phyloP scores from a whole-genome alignment of 1,140 invertebrate genomes.

The Leptonema lineaticorne region DNA sequence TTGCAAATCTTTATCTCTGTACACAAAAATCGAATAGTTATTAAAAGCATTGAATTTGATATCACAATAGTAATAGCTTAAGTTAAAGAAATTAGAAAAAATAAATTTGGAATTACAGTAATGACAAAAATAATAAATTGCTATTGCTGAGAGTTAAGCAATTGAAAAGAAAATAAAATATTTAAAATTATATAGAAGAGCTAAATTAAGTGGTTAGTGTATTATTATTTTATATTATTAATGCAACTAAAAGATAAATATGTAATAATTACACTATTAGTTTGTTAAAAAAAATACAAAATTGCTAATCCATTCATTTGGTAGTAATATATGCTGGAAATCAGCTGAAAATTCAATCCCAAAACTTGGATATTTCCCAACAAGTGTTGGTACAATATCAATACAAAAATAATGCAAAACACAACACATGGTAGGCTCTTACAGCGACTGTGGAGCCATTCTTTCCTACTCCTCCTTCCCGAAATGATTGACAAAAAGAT shows the following conservation, averaged over 20 bases:
- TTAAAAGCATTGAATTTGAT: no score
- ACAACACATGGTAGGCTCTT: slow-evolving; percentile 59
- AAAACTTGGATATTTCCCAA: background rate
- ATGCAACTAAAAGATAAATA: background rate
- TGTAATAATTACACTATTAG: background rate
- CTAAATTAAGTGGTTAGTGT: background rate
- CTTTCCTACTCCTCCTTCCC: slow-evolving; percentile 82
- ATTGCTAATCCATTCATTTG: no score
- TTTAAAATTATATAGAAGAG: background rate
- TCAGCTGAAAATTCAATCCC: slow-evolving; percentile 16
- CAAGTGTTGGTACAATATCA: background rate
- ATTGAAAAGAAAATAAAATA: background rate
- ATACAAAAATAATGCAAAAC: no score
- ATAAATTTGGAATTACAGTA: no score
- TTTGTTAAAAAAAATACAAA: background rate
- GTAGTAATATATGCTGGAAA: no score
- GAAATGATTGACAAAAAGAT: slow-evolving; percentile 68
- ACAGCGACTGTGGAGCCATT: slow-evolving; percentile 92
- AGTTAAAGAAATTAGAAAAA: no score
- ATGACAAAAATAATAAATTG: no score
- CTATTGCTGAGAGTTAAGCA: no score
- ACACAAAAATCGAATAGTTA: no score
- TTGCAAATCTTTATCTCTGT: no score
- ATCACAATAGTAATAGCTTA: no score
- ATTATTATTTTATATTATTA: background rate